Evolutionary conservation across 2,797 vertebrate species (phyloP).

Genomic region (Gadopsis bispinosus): DNA sequence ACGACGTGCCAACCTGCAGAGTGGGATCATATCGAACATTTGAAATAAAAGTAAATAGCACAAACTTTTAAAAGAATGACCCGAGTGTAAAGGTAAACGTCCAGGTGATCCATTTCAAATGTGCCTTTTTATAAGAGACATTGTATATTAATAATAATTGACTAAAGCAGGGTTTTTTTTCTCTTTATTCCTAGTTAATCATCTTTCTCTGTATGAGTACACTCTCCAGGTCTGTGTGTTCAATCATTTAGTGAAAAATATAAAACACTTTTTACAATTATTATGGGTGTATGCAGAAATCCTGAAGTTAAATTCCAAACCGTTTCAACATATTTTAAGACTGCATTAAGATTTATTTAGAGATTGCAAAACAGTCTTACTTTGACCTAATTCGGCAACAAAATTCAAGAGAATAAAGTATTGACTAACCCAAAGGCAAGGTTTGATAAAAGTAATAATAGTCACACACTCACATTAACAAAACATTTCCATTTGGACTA

Average conservation of each 20-base stretch:
- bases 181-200: not conserved
- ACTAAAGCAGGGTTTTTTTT: not conserved
- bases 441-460: too few species aligned
- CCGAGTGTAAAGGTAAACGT: not conserved
- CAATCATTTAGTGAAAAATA: not conserved
- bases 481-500: too few species aligned
- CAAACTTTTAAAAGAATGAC: not conserved
- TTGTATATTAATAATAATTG: not conserved
- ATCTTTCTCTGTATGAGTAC: not conserved
- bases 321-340: too few species aligned
- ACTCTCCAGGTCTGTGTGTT: not conserved
- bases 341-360: too few species aligned
- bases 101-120: not conserved
- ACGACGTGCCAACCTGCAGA: conserved; percentile 93
- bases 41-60: not conserved
- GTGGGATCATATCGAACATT: not conserved
- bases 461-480: too few species aligned
- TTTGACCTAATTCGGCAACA: too few species aligned
- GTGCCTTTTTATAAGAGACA: not conserved
- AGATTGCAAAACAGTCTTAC: too few species aligned
- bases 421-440: too few species aligned
- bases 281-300: not conserved
- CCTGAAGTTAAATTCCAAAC: too few species aligned
- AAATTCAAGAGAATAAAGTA: too few species aligned
- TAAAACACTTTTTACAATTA: not conserved